Percentiles rank a stretch among this genome's conserved stretches.
These are phyloP conservation scores for Orcinus orca DNA, from an alignment of 2,113 vertebrate genomes.

Conservation along the genomic window DNA sequence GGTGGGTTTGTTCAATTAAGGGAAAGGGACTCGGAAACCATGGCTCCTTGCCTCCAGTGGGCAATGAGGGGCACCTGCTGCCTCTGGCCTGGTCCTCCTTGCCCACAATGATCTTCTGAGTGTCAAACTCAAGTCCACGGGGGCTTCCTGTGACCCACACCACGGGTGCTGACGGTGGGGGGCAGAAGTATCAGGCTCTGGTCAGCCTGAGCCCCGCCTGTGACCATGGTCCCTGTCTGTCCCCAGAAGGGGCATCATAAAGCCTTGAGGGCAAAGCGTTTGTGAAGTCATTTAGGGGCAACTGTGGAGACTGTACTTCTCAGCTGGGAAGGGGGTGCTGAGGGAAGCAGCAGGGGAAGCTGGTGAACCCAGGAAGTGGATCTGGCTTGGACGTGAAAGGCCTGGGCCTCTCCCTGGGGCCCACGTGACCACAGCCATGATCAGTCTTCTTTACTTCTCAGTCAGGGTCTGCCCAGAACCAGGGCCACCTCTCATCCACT, in stretches of 20 bases:
- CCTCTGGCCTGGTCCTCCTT: background rate
- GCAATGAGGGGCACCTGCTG: rapidly evolving
- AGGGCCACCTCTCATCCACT: background rate
- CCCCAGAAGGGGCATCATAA: background rate
- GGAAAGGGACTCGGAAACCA: background rate
- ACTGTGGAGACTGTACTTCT: background rate
- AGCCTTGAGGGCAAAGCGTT: background rate
- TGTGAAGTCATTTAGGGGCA: background rate
- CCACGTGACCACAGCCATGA: background rate
- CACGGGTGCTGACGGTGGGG: rapidly evolving
- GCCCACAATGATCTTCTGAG: background rate
- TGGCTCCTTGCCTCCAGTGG: background rate
- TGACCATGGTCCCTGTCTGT: background rate
- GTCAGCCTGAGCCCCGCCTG: background rate
- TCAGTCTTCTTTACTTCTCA: background rate
- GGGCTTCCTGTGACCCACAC: background rate
- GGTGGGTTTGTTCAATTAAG: background rate
- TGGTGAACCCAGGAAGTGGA: background rate
- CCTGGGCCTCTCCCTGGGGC: background rate
- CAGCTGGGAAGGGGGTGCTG: too few relatives aligned
- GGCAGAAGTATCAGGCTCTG: background rate
- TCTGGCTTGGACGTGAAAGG: background rate
- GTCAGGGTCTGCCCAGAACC: background rate
- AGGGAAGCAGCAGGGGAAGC: background rate
- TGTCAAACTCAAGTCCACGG: background rate